phyloP scores from a whole-genome alignment of 1,140 invertebrate genomes.

The Drosophila miranda region DNA sequence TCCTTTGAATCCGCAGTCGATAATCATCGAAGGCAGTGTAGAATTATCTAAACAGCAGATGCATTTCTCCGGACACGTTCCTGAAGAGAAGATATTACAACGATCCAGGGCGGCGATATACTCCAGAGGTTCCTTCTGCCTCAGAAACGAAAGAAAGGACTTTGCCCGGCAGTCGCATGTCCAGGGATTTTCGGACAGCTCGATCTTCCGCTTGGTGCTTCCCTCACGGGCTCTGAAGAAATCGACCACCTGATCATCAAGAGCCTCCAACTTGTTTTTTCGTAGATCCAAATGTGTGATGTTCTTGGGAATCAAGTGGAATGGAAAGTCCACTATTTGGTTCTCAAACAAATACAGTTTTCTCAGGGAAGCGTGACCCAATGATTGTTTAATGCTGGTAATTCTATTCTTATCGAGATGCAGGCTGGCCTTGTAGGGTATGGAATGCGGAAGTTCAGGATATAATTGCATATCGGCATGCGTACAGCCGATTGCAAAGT shows the following conservation, averaged over 20 bases:
- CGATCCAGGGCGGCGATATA: background rate
- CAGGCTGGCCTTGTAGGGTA: conserved; percentile 1
- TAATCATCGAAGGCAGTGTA: conserved; percentile 2
- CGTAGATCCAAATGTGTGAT: conserved; percentile 14
- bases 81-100: background rate
- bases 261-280: conserved; percentile 9
- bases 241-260: conserved; percentile 2
- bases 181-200: conserved; percentile 18
- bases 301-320: background rate
- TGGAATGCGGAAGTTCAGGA: background rate
- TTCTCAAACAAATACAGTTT: conserved; percentile 10
- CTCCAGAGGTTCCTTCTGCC: conserved; percentile 1
- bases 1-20: conserved; percentile 14
- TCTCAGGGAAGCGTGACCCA: conserved; percentile 1
- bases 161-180: conserved; percentile 1
- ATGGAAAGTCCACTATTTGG: conserved; percentile 1
- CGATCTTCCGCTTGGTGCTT: background rate
- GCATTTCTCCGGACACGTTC: conserved; percentile 8
- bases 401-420: conserved; percentile 2
- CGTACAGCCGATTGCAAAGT: conserved; percentile 8
- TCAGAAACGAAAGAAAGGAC: conserved; percentile 6
- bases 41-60: conserved; percentile 15
- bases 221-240: background rate
- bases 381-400: background rate
- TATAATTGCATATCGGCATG: background rate